Percentiles rank a stretch among this genome's conserved stretches.
These are phyloP conservation scores for Centropyge bicolor DNA, from an alignment of 2,797 vertebrate genomes.

Conservation along the genomic window DNA sequence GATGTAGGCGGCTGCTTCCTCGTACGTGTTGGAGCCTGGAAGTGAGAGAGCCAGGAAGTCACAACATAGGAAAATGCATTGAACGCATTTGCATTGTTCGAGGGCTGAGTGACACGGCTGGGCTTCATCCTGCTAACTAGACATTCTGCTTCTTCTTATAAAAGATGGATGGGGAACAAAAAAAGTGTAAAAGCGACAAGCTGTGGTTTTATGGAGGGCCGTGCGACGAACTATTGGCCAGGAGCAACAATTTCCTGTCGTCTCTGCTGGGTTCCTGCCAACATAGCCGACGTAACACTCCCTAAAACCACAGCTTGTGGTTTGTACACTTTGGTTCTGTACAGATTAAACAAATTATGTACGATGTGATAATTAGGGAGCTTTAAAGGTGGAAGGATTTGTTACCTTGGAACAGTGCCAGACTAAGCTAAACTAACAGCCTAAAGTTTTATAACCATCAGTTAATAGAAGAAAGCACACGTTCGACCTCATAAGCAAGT, in stretches of 20 bases:
- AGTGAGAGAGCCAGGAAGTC: constrained; percentile 36
- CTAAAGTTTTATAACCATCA: too few species aligned
- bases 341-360: background rate
- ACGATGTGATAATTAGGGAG: background rate
- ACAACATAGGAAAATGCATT: background rate
- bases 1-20: constrained; percentile 98
- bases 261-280: background rate
- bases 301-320: background rate
- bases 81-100: background rate
- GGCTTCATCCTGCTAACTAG: constrained; percentile 27
- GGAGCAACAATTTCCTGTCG: background rate
- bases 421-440: background rate
- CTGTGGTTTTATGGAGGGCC: background rate
- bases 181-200: background rate
- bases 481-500: background rate
- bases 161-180: background rate
- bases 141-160: constrained; percentile 11
- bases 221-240: background rate
- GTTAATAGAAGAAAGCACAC: background rate
- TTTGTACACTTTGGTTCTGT: background rate
- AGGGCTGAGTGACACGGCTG: constrained; percentile 4
- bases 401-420: background rate
- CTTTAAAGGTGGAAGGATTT: background rate
- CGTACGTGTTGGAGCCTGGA: constrained; percentile 96
- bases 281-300: background rate